These are phyloP conservation scores for Melangyna quadrimaculata DNA, from an alignment of 2,888 invertebrate species.

Conservation along the genomic window DNA sequence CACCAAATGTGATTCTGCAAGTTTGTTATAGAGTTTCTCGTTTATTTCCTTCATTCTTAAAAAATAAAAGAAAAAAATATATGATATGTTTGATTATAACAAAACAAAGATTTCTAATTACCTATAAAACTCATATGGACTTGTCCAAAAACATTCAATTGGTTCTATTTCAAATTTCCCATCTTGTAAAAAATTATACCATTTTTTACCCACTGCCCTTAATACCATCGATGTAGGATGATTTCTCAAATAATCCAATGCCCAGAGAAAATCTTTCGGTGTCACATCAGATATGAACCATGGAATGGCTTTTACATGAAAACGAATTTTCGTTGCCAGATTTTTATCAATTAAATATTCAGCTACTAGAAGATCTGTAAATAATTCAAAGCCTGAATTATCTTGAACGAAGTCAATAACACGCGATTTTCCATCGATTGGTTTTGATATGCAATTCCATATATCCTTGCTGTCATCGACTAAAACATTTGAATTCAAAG, in stretches of 20 bases:
- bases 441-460: conserved; percentile 81
- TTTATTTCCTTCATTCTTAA: conserved; percentile 87
- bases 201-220: conserved; percentile 82
- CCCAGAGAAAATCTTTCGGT: conserved; percentile 87
- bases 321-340: conserved; percentile 86
- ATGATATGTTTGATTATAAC: not conserved
- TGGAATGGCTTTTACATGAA: conserved; percentile 93
- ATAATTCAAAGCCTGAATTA: conserved; percentile 96
- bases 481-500: conserved; percentile 84
- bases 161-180: conserved; percentile 81
- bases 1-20: conserved; percentile 86
- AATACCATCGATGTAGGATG: conserved; percentile 76
- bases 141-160: conserved; percentile 92
- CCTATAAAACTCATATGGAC: conserved; percentile 88
- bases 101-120: conserved; percentile 22
- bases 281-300: conserved; percentile 98
- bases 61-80: not conserved
- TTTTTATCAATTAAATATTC: conserved; percentile 87
- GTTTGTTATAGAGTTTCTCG: conserved; percentile 86
- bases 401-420: conserved; percentile 90
- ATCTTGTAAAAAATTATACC: conserved; percentile 83
- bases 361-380: conserved; percentile 93
- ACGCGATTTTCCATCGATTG: conserved; percentile 72
- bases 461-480: conserved; percentile 84
- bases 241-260: conserved; percentile 82